Base-by-base conservation (phyloP, 1,140 invertebrate genomes). In the Octopus bimaculoides region DNA sequence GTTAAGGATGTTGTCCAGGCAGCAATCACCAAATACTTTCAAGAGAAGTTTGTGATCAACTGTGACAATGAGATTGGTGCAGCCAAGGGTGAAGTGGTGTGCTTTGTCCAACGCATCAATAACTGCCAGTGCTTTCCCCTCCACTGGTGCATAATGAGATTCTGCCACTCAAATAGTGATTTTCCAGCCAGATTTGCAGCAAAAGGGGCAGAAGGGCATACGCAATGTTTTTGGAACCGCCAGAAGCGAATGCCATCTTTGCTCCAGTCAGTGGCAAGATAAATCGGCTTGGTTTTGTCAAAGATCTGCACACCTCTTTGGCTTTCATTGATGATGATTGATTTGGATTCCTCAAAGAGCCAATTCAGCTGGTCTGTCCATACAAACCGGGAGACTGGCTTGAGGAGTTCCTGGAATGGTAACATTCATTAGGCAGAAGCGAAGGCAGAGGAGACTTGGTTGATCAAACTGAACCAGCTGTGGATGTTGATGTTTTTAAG, bases 141-240 rank as follows among this genome's bases (percentile, higher is more conserved):
- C 84, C 12, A 85, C 54, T 0, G 81, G 80, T 3, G 82, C 84
- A 80, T 87, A 86, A 1, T 83, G 61, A 12, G 81, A 84, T 81
- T 87, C 85, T n/a, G 84, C 80, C 1, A 54, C 0, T 84, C 84
- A 7, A 87, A 82, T 5, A 85, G 77, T 8, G 80, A 81, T 85
- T 55, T 82, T 81, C 82, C 79, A 85, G 8, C 79, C 81, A 52
- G 54, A 54, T 14, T 54, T 9, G 74, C 78, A 81, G 66, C 80
- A 81, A 41, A 78, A 80, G 12, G 76, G 81, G 78, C 56, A 14
- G 14, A 26, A 9, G 77, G 9, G 56, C 81, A 83, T n/a, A 20
- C 71, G 74, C 82, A 81, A 78, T 83, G 82, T 77, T 81, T 81
- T 75, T 78, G 80, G 10, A 84, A 81, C 7, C 83, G 80, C 81